Evolutionary conservation across 2,113 vertebrate genomes (phyloP), one percentile per base, ranked within the genome.

Genomic region (Morone chrysops): DNA sequence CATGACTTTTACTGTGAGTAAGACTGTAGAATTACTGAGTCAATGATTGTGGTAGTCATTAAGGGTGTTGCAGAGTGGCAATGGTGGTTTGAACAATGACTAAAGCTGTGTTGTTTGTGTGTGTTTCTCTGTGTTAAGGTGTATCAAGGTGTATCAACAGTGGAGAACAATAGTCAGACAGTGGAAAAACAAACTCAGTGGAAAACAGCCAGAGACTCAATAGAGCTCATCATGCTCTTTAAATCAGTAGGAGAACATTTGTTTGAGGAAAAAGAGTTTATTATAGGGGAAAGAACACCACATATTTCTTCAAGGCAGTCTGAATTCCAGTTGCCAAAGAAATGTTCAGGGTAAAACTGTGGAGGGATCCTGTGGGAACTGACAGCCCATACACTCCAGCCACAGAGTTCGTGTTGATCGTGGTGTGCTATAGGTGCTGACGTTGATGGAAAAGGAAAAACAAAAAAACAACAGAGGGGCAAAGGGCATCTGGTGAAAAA

Each of bases 401-500:
- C 31, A 31, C 31, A 12, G 51, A 43, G 59, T 20, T 13, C 6
- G 36, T 20, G 48, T 63, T 31, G 31, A 60, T 60, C 12, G 17
- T 75, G 51, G 48, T 9, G 18, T 36, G 22, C 57, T 70, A 8
- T 10, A 40, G 18, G 60, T 54, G 71, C 79, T 90, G 82, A 80
- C 8, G 40, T 48, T 45, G 72, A 47, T 63, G 80, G 76, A 85
- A 85, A 87, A 82, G 41, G 12, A 47, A 69, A 79, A 81, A 45
- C 45, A 45, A 51, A 47, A 69, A 79, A 81, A 45, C 45, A 45
- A 51, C 56, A 47, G 38, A 20, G 12, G 75, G 66, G 22, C 65
- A 75, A 70, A 78, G 67, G 72, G 20, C 25, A 54, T 4, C 6
- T 20, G 48, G 31, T 79, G 38, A 65, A 68, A 66, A 48, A 59